Evolutionary conservation across 1,140 invertebrate species (phyloP).

Genomic region (Papilio machaon): DNA sequence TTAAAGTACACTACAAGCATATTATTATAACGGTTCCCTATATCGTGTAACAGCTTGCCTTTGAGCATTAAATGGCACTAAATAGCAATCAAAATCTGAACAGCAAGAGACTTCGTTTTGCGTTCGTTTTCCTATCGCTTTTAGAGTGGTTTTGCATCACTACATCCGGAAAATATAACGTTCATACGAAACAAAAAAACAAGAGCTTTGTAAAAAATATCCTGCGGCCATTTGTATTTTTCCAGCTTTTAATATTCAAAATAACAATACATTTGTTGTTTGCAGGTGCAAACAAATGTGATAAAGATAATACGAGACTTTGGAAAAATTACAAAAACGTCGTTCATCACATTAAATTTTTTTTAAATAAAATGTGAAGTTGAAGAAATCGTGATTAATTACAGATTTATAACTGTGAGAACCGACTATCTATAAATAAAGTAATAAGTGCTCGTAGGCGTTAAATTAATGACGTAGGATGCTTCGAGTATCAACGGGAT

Average conservation of each 20-base stretch:
- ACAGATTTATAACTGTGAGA: background rate
- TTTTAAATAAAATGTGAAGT: background rate
- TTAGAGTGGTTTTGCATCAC: background rate
- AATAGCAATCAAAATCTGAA: background rate
- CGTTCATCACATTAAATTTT: background rate
- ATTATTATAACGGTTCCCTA: no score
- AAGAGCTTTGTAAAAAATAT: background rate
- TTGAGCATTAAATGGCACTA: no score
- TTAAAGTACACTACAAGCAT: no score
- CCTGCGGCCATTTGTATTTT: background rate
- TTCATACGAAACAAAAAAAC: background rate
- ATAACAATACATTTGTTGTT: constrained; percentile 9
- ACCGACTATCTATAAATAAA: constrained; percentile 2
- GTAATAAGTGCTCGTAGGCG: constrained; percentile 20
- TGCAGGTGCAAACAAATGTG: background rate
- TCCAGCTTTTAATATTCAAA: background rate
- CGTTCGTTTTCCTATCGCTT: background rate
- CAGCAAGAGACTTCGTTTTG: background rate
- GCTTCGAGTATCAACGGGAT: constrained; percentile 17
- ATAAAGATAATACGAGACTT: no score
- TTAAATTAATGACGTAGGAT: constrained; percentile 18
- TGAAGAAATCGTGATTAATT: constrained; percentile 8
- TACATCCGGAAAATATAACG: background rate
- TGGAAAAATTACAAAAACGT: background rate
- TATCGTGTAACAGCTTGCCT: no score